Evolutionary conservation across 2,797 vertebrate species (phyloP).

Genomic region (Betta splendens): DNA sequence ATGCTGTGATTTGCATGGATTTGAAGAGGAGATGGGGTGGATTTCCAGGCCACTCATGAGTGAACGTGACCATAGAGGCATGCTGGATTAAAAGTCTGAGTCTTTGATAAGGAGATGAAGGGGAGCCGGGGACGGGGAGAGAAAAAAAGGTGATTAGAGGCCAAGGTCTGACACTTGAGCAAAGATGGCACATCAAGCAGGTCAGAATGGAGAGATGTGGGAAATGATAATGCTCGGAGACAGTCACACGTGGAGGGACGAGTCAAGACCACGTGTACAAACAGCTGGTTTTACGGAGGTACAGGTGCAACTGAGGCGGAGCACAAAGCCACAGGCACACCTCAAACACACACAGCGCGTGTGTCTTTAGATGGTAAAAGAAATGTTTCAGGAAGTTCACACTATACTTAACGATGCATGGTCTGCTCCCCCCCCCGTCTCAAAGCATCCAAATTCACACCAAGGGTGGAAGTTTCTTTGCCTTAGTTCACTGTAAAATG

Average conservation of each 20-base stretch:
- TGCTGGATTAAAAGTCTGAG: slow-evolving; percentile 69
- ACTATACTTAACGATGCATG: too few relatives aligned
- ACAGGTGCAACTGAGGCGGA: not conserved
- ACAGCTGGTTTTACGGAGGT: not conserved
- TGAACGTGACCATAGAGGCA: slow-evolving; percentile 74
- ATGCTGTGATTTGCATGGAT: slow-evolving; percentile 81
- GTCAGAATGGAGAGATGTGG: slow-evolving; percentile 15
- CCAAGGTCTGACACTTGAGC: slow-evolving; percentile 40
- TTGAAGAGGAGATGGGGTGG: slow-evolving; percentile 72
- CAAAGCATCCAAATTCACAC: too few relatives aligned
- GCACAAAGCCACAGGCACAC: not conserved
- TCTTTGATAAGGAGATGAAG: slow-evolving; percentile 71
- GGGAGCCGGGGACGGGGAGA: slow-evolving; percentile 41
- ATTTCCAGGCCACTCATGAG: slow-evolving; percentile 78
- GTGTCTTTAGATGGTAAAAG: too few relatives aligned
- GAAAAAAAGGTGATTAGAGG: slow-evolving; percentile 62
- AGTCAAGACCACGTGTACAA: not conserved
- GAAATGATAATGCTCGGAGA: slow-evolving; percentile 17
- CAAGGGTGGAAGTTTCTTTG: too few relatives aligned
- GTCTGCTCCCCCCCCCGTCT: too few relatives aligned
- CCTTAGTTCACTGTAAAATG: too few relatives aligned
- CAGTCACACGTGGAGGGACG: slow-evolving; percentile 5
- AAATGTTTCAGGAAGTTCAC: too few relatives aligned
- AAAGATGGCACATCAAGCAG: slow-evolving; percentile 24
- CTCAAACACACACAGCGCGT: too few relatives aligned